Conservation (phyloP, 2,113 vertebrate genomes). For the Vombatus ursinus region DNA sequence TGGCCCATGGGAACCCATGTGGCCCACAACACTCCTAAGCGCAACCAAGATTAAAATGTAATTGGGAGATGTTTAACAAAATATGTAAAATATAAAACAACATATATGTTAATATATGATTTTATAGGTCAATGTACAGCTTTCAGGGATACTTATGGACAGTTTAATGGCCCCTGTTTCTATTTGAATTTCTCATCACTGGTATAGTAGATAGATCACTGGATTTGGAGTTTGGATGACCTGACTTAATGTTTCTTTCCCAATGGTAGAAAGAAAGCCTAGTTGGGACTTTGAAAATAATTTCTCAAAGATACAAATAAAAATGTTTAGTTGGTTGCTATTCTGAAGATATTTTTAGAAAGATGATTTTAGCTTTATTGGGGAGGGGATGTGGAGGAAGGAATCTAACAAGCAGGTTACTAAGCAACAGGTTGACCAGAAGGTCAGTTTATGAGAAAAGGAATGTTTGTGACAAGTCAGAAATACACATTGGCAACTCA, state of each 20-base stretch:
- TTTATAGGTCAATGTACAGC: background rate
- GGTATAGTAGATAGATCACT: background rate
- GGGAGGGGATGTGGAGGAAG: background rate
- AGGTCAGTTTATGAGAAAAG: constrained; percentile 19
- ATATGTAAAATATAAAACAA: background rate
- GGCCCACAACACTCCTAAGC: background rate
- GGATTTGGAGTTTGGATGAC: background rate
- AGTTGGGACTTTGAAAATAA: constrained; percentile 15
- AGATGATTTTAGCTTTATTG: background rate
- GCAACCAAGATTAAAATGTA: background rate
- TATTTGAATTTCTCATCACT: background rate
- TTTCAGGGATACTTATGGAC: background rate
- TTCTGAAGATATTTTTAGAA: constrained; percentile 34
- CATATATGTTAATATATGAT: background rate
- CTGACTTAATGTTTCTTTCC: background rate
- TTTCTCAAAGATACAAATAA: constrained; percentile 12
- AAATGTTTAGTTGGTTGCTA: constrained; percentile 14
- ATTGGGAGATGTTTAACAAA: background rate
- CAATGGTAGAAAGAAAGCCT: constrained; percentile 13
- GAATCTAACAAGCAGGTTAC: background rate
- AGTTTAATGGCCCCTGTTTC: background rate
- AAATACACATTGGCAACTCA: constrained; percentile 13
- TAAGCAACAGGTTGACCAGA: background rate
- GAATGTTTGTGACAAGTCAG: background rate
- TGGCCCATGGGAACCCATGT: background rate